A percentile compares a stretch with the other conserved stretches of the same genome.
These are phyloP conservation scores for Myotis pilosus DNA, from an alignment of 2,797 vertebrate genomes.

Conservation along the genomic window DNA sequence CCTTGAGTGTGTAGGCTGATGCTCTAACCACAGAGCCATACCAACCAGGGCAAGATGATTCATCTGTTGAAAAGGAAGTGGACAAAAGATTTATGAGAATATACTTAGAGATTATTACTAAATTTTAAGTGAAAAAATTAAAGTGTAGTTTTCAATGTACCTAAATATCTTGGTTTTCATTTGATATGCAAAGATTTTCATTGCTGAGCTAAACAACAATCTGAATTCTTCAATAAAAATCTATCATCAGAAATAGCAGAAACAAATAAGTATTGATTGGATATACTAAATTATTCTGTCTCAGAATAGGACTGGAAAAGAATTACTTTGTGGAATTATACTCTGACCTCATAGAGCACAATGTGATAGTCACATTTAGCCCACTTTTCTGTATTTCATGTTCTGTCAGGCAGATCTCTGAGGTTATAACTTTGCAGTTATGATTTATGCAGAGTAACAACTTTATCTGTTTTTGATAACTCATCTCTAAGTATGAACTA, in stretches of 20 bases:
- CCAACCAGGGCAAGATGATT: background rate
- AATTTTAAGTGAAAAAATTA: background rate
- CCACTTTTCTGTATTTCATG: background rate
- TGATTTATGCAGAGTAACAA: constrained; percentile 51
- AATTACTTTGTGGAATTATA: constrained; percentile 52
- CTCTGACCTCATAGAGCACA: constrained; percentile 2
- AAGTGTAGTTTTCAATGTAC: background rate
- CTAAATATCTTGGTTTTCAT: constrained; percentile 28
- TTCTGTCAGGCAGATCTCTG: constrained; percentile 26
- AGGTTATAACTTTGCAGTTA: constrained; percentile 40
- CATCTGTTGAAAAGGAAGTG: background rate
- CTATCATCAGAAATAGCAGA: constrained; percentile 5
- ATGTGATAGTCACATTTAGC: background rate
- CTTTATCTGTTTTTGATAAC: constrained; percentile 16
- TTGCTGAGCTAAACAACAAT: background rate
- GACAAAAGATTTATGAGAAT: background rate
- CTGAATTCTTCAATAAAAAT: constrained; percentile 45
- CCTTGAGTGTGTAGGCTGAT: no score
- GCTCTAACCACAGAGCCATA: no score
- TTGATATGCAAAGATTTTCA: background rate
- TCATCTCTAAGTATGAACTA: background rate
- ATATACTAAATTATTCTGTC: constrained; percentile 15
- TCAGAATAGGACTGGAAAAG: constrained; percentile 40
- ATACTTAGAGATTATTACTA: background rate
- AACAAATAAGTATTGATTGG: constrained; percentile 34